phyloP scores from a whole-genome alignment of 2,888 invertebrate genomes.

The Oxyscelio sp. region DNA sequence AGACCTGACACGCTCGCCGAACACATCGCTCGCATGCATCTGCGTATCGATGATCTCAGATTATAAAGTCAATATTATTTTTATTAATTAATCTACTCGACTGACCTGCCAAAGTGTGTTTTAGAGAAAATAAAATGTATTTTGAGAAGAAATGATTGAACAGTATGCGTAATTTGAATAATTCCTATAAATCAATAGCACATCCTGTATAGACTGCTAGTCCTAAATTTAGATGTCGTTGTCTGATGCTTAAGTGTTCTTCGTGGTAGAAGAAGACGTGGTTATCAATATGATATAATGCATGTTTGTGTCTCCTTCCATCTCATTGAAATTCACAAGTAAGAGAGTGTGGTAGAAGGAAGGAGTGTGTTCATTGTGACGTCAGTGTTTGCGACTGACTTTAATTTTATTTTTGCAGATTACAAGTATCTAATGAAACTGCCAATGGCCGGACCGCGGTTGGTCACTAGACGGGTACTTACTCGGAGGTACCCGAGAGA shows the following conservation, averaged over 20 bases:
- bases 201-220: background rate
- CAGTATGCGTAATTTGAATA: background rate
- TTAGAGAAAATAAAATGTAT: conserved; percentile 53
- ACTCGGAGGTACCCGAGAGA: conserved; percentile 6
- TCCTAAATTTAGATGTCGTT: background rate
- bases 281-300: background rate
- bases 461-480: conserved; percentile 13
- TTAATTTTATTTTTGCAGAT: conserved; percentile 69
- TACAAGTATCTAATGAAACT: conserved; percentile 49
- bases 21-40: conserved; percentile 81
- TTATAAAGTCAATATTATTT: conserved; percentile 13
- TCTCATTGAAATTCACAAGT: background rate
- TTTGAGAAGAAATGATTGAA: conserved; percentile 8
- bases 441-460: conserved; percentile 8
- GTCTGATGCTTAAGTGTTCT: background rate
- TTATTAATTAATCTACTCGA: background rate
- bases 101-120: conserved; percentile 42
- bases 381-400: conserved; percentile 32
- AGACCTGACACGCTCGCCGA: conserved; percentile 83
- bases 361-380: too few relatives aligned
- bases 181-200: background rate
- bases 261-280: background rate
- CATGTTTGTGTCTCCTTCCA: background rate
- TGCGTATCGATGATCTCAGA: conserved; percentile 71
- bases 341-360: too few relatives aligned